phyloP scores from a whole-genome alignment of 2,113 vertebrate species.

The Manacus vitellinus region DNA sequence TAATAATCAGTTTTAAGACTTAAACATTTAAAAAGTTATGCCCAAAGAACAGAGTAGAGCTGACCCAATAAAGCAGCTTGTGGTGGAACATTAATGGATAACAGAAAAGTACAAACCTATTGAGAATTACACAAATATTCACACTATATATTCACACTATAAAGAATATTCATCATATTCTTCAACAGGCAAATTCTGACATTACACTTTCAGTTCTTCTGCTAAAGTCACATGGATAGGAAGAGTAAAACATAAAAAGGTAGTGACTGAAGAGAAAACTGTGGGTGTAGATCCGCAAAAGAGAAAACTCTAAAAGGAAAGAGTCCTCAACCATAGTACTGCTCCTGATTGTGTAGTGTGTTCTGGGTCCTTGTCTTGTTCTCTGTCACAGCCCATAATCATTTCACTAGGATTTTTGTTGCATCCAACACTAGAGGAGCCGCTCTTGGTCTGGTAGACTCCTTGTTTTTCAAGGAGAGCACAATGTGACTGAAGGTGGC shows the following conservation, averaged over 20 bases:
- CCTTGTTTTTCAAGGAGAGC: neutral
- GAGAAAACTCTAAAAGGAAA: neutral
- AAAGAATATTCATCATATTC: neutral
- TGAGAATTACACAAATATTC: neutral
- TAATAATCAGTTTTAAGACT: neutral
- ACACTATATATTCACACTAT: too few species aligned
- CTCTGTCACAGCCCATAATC: neutral
- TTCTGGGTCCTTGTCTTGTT: neutral
- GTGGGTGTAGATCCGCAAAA: neutral
- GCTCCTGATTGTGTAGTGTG: too few species aligned
- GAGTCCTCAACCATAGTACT: neutral
- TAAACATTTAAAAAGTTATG: neutral
- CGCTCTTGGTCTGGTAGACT: neutral
- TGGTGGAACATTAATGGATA: neutral
- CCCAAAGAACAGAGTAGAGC: neutral
- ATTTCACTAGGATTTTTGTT: neutral
- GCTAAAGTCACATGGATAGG: neutral
- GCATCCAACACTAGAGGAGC: neutral
- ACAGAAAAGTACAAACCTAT: neutral
- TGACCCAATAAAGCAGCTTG: neutral
- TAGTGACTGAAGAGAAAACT: neutral
- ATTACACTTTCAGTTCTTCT: neutral
- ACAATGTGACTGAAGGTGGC: neutral
- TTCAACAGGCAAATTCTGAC: neutral
- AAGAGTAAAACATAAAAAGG: neutral